A percentile compares a stretch with the other conserved stretches of the same genome.
Evolutionary conservation across 1,140 invertebrate species (phyloP).

Genomic region (Triops longicaudatus): DNA sequence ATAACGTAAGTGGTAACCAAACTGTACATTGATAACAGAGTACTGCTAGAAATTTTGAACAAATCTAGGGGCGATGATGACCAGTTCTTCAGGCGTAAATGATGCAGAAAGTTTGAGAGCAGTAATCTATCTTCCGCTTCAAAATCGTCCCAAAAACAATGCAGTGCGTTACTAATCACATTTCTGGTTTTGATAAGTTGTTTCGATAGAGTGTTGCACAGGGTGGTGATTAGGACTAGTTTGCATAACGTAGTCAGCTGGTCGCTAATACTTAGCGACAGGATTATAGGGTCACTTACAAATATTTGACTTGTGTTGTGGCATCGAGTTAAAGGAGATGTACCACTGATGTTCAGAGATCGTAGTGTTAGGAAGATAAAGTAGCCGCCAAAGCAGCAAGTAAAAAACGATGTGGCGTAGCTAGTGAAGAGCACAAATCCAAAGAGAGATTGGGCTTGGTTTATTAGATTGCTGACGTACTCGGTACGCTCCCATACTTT

Average conservation of each 20-base stretch:
- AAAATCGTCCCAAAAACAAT: neutral
- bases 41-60: neutral
- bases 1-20: neutral
- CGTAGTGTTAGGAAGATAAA: neutral
- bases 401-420: neutral
- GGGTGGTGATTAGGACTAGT: neutral
- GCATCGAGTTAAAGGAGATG: no score
- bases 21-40: neutral
- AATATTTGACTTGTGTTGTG: neutral
- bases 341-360: no score
- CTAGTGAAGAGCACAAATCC: neutral
- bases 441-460: neutral
- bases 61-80: neutral
- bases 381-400: neutral
- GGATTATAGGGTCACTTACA: neutral
- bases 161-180: neutral
- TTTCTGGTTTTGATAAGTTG: neutral
- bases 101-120: neutral
- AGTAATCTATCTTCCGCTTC: neutral
- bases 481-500: neutral
- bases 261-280: neutral
- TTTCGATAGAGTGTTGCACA: neutral
- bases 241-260: neutral
- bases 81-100: neutral
- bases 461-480: neutral